Conservation (phyloP, 2,797 vertebrate genomes). For the Lerista edwardsae region DNA sequence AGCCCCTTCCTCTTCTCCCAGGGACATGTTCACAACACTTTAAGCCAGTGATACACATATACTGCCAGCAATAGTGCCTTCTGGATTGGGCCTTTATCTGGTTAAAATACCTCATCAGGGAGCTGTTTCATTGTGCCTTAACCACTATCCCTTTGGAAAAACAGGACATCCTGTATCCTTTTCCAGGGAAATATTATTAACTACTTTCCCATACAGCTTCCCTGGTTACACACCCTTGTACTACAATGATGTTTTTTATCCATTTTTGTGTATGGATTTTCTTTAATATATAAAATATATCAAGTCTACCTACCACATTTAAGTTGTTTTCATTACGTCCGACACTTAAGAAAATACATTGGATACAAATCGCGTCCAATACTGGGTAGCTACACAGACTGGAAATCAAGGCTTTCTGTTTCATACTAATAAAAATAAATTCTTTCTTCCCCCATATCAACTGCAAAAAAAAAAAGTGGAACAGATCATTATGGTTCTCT, state of each 20-base stretch:
- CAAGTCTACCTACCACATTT: conserved; percentile 78
- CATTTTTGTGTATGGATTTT: conserved; percentile 60
- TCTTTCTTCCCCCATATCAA: conserved; percentile 79
- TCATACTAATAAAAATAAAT: conserved; percentile 79
- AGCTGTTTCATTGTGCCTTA: no score
- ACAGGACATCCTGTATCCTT: no score
- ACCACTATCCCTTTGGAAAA: no score
- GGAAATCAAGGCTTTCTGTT: conserved; percentile 79
- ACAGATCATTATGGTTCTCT: not conserved
- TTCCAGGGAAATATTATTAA: no score
- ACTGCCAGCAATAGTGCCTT: no score
- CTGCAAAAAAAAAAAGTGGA: conserved; percentile 59
- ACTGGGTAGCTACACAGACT: conserved; percentile 75
- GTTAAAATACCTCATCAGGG: no score
- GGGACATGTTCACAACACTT: no score
- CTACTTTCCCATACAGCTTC: no score
- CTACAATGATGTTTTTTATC: not conserved
- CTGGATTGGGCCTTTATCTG: no score
- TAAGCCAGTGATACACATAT: no score
- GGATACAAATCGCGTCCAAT: conserved; percentile 78
- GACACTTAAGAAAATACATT: conserved; percentile 82
- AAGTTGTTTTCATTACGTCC: conserved; percentile 84
- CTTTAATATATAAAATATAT: not conserved
- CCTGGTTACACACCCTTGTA: no score
- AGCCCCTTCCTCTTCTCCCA: no score